Percentiles rank a stretch among this genome's conserved stretches.
Conservation (phyloP, 2,113 vertebrate genomes). For the Cinclus mexicanus region DNA sequence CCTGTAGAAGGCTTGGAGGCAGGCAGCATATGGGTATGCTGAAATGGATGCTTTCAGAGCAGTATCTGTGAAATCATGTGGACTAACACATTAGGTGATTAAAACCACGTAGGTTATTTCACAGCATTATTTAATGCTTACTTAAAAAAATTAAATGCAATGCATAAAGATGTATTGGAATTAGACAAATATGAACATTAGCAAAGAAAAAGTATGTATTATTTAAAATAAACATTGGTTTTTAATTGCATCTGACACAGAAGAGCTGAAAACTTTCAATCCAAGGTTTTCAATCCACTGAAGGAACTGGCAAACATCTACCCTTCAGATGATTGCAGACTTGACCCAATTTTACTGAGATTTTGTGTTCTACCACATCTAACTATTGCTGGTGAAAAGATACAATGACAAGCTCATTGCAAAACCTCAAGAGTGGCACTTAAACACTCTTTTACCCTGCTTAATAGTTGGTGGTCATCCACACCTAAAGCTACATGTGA, state of each 20-base stretch:
- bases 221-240: not conserved
- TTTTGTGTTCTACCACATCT: not conserved
- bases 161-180: not conserved
- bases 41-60: not conserved
- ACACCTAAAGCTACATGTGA: rapidly evolving
- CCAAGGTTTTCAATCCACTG: not conserved
- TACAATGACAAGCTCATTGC: not conserved
- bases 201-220: rapidly evolving
- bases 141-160: not conserved
- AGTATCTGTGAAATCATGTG: not conserved
- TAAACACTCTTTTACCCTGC: not conserved
- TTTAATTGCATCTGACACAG: not conserved
- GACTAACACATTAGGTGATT: not conserved
- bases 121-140: not conserved
- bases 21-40: not conserved
- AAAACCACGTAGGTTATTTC: not conserved
- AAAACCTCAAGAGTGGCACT: not conserved
- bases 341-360: not conserved
- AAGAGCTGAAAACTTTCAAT: not conserved
- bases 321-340: not conserved
- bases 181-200: not conserved
- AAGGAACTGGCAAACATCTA: not conserved
- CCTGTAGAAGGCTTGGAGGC: not conserved
- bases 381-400: not conserved
- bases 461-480: not conserved